Evolutionary conservation across 2,797 vertebrate species (phyloP), one percentile per base, ranked within the genome.

Genomic region (Tapirus indicus): DNA sequence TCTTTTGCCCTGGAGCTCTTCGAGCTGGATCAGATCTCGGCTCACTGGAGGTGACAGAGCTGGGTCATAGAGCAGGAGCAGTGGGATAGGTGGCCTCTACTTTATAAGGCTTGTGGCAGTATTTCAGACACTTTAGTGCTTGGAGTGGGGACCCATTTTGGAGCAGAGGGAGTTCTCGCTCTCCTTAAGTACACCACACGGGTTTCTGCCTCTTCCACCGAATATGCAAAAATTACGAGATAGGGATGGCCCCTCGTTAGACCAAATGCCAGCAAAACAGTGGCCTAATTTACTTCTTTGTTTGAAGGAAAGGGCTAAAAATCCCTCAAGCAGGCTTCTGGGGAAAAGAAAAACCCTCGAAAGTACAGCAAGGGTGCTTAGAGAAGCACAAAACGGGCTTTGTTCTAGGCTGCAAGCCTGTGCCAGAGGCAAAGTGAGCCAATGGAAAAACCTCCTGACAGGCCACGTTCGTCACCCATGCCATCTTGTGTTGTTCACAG

Each of bases 381-480:
- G 97, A 97, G 96, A 92, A 98, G 96, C 97, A 98, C 97, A 98
- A 92, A 80, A 88, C 56, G n/a, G n/a, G 87, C 98, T 98, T 99
- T 99, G 98, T 98, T 98, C 97, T 97, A 79, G 47, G 49, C 85
- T 88, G 54, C 64, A 58, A 68, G 96, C 71, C 85, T 91, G 97
- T 94, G 97, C 97, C 97, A 97, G 97, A 75, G 85, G 66, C 82
- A 64, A 91, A 77, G 94, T 98, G 97, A 98, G 96, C 92, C 93
- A 97, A 98, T 96, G 97, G 97, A 97, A 98, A 98, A 98, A 58
- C 2, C 38, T 35, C 52, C 96, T 47, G 60, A 21, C 38, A 95
- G 58, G 0, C 0, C 0, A 0, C 92, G 94, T 94, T 68, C 77
- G 91, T 83, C 79, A 0, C 52, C 79, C 95, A 25, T 41, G 93